These are phyloP conservation scores for Morus bassanus DNA, from an alignment of 2,797 vertebrate species.

Conservation along the genomic window DNA sequence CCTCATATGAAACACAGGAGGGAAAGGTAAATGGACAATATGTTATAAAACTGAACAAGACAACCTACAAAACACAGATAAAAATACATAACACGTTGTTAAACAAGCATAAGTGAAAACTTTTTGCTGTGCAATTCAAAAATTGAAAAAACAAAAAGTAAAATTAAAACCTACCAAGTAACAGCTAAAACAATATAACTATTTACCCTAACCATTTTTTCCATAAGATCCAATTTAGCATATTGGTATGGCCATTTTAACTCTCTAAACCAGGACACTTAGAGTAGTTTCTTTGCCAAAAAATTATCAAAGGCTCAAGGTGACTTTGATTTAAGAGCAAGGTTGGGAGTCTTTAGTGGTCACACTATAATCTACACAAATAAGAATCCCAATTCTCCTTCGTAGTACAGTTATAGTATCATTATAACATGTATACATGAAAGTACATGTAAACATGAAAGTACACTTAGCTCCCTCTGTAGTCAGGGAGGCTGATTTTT, in stretches of 20 bases:
- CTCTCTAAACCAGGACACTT: not conserved
- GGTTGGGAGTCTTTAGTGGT: not conserved
- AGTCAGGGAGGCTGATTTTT: not conserved
- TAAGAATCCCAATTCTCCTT: not conserved
- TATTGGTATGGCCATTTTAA: not conserved
- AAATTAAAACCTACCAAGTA: not conserved
- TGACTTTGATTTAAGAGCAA: not conserved
- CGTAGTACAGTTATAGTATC: not conserved
- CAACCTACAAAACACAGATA: not conserved
- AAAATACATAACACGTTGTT: slow-evolving; percentile 1
- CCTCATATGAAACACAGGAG: slow-evolving; percentile 25
- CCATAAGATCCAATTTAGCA: not conserved
- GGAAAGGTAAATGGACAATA: slow-evolving; percentile 41
- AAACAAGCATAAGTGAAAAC: not conserved
- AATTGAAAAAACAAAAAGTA: not conserved
- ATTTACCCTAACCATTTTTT: slow-evolving; percentile 17
- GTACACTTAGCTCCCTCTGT: not conserved
- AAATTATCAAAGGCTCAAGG: slow-evolving; percentile 1
- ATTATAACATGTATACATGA: not conserved
- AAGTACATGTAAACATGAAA: not conserved
- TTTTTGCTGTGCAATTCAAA: not conserved
- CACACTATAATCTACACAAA: not conserved
- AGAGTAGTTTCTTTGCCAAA: slow-evolving; percentile 11
- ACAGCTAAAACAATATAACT: not conserved
- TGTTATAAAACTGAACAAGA: slow-evolving; percentile 48